phyloP scores from a whole-genome alignment of 2,113 vertebrate species.

The Lamprologus lemairii region DNA sequence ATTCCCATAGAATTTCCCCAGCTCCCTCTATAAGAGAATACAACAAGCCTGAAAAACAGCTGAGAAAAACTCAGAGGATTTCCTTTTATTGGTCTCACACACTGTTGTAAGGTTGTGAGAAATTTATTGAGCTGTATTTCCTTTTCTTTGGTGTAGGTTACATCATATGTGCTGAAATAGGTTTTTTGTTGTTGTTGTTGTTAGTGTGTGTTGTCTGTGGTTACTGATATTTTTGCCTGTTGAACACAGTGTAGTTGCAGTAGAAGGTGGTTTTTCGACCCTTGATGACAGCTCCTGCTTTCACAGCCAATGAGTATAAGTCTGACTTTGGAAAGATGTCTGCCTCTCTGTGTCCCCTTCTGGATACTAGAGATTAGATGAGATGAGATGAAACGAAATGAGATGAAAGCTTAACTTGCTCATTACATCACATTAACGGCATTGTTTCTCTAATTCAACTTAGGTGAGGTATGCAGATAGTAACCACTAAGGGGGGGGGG shows the following conservation, averaged over 20 bases:
- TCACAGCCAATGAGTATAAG: background rate
- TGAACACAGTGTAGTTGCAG: background rate
- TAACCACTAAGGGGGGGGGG: too few relatives aligned
- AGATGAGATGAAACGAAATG: background rate
- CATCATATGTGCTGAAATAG: background rate
- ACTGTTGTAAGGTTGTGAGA: background rate
- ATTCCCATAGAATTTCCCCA: background rate
- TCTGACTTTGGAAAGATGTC: background rate
- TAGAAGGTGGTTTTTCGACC: background rate
- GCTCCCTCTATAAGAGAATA: rapidly evolving
- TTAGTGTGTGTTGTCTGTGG: background rate
- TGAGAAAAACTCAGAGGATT: background rate
- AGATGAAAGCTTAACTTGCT: background rate
- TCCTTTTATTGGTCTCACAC: background rate
- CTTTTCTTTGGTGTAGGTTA: background rate
- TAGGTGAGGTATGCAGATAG: too few relatives aligned
- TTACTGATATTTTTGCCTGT: background rate
- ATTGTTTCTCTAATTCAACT: too few relatives aligned
- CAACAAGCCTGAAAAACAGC: background rate
- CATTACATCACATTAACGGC: background rate
- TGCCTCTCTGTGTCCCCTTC: background rate
- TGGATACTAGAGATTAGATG: background rate
- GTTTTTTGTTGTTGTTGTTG: background rate
- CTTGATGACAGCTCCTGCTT: background rate
- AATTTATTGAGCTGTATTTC: background rate